Conservation (phyloP, 2,113 vertebrate genomes). For the Tragelaphus strepsiceros region DNA sequence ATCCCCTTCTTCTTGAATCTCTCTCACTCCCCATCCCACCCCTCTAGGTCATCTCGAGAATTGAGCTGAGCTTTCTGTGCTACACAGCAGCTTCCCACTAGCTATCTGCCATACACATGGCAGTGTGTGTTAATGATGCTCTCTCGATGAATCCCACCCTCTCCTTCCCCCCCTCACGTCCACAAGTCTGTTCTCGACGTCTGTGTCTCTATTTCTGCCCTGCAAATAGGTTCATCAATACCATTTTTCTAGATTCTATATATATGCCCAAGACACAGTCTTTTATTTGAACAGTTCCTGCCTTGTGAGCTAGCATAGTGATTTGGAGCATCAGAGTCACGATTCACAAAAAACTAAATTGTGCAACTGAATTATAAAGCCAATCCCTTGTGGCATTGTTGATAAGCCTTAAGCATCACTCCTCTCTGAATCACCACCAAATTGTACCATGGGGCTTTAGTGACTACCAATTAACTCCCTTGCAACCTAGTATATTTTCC, state of each 20-base stretch:
- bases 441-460: background rate
- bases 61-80: background rate
- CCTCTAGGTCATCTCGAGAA: background rate
- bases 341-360: background rate
- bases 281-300: background rate
- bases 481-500: background rate
- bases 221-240: background rate
- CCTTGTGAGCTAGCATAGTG: background rate
- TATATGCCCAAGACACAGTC: background rate
- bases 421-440: slow-evolving; percentile 27
- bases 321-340: background rate
- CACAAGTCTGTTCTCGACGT: background rate
- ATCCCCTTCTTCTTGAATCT: background rate
- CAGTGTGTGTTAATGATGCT: background rate
- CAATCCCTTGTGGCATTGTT: background rate
- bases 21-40: background rate
- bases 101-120: background rate
- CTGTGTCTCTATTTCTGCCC: background rate
- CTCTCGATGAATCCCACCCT: background rate
- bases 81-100: background rate
- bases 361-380: background rate
- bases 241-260: background rate
- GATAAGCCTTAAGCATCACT: slow-evolving; percentile 13
- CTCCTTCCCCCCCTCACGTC: background rate
- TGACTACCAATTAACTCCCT: slow-evolving; percentile 22